Evolutionary conservation across 2,888 invertebrate species (phyloP), one percentile per base, ranked within the genome.

Genomic region (Syrista parreyssii): DNA sequence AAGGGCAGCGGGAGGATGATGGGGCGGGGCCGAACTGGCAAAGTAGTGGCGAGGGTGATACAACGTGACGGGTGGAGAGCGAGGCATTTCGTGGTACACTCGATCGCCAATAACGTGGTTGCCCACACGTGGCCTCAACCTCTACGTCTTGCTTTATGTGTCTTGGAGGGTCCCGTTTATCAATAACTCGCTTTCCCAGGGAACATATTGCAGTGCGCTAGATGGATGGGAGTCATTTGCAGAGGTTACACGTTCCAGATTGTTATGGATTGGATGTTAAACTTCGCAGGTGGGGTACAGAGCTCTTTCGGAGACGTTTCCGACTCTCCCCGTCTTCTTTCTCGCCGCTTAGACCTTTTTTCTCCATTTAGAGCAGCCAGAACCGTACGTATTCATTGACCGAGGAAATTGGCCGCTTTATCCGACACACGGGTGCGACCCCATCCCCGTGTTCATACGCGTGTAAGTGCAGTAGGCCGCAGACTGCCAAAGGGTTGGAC

Each of bases 191-290:
- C 81, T 80, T 78, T 79, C 81, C 82, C 82, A 76, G 82, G 76
- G 79, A 84, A 87, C 86, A 85, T 87, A 87, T 86, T 86, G 86
- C 86, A 79, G 82, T 81, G 80, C 83, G 82, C 79, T 82, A 81
- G 85, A 86, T 86, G 86, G 86, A 87, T 86, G 85, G 84, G 80
- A 83, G 84, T 88, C 86, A 86, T 87, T 88, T 85, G 85, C 85
- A 83, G 86, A 86, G 85, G 86, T 87, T 87, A 85, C 85, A 85
- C 81, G 80, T 78, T 79, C 77, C 84, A 82, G 84, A 86, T 86
- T 84, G 85, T 86, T 86, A 85, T 85, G 84, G 85, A 86, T 85
- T 84, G 86, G 83, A 84, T 85, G 86, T 86, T 84, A 84, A 85
- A 84, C 79, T 82, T 78, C 74, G 55, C 80, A 78, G 69, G 76